Evolutionary conservation across 2,113 vertebrate species (phyloP), one percentile per base, ranked within the genome.

Genomic region (Epinephelus fuscoguttatus): DNA sequence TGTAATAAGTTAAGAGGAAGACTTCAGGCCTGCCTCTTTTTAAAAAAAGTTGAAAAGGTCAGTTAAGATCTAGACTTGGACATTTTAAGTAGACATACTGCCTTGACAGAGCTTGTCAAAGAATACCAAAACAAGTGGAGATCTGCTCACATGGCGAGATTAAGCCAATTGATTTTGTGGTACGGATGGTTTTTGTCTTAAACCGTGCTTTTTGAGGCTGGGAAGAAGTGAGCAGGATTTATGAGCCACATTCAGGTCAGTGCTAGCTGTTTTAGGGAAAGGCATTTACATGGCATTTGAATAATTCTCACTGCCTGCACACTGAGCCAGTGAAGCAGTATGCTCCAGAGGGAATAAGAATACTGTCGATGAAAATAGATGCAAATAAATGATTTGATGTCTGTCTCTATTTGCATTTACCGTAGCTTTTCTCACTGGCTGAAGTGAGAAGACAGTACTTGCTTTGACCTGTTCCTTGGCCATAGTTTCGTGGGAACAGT

Each of bases 241-340:
- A 61, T 82, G 67, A 72, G 49, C 49, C 14, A 52, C 47, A 71
- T 87, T 81, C 68, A 57, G 59, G 40, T 66, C 33, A 56, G 27
- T 61, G 42, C 47, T 67, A 68, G 74, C 77, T 74, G 66, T 79
- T 78, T 80, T 57, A 82, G 61, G 76, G 62, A 80, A n/a, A 68
- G 57, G 33, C 18, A 81, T 88, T 90, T 89, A 59, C 80, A 82
- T 89, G 53, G 27, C 18, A 82, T 89, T 92, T 88, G 70, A 92
- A 92, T 91, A 70, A 75, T 79, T 90, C 49, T 67, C 25, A 50
- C 50, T 73, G 52, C 50, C 45, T 80, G 80, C 71, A 84, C 67
- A 66, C 19, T 62, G 60, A 82, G 62, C 60, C 70, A 67, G 59
- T 80, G 70, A 72, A 84, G 81, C 78, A 74, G 70, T 68, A 33